Evolutionary conservation across 2,888 invertebrate species (phyloP), one percentile per base, ranked within the genome.

Genomic region (Meiosimyza decipiens): DNA sequence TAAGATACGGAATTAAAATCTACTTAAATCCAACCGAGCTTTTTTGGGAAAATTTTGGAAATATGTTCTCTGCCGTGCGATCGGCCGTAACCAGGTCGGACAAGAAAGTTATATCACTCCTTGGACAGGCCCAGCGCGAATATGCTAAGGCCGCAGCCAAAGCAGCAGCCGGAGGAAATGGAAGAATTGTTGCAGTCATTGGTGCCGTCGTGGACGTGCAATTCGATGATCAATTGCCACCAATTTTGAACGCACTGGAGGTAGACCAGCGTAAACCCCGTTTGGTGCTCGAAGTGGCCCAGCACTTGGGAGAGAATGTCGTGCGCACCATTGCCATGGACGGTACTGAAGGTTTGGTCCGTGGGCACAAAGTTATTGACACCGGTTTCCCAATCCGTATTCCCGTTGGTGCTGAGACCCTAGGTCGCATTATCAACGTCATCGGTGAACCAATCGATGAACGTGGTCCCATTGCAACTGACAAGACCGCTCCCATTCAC

Each of bases 141-240:
- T 80, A 80, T 74, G 81, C 79, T 72, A 81, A 81, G 76, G 79
- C 80, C 66, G 81, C 80, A 55, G 79, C 79, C 60, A 77, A 78
- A 65, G 78, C 79, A 69, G 77, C 80, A 55, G 80, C 76, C 50
- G 79, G 49, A 66, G 77, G 73, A 64, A 78, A 77, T 78, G 81
- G 81, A 67, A 81, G 66, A 50, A 77, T 98, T 77, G 96, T 97
- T 57, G 96, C 95, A 81, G 97, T 98, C 73, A 98, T 98, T 85
- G 98, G 98, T 88, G 97, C 98, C 81, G 97, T 98, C 76, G 98
- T 98, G 62, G 98, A 98, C 86, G 96, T 97, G 0, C 96, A 97
- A 87, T 98, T 98, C 84, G 96, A 97, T 60, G 93, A 93, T 76
- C 89, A 91, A 28, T 89, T 98, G 69, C 98, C 98, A 52, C 95